phyloP scores from a whole-genome alignment of 1,140 invertebrate species.

The Drosophila nigromelanica region DNA sequence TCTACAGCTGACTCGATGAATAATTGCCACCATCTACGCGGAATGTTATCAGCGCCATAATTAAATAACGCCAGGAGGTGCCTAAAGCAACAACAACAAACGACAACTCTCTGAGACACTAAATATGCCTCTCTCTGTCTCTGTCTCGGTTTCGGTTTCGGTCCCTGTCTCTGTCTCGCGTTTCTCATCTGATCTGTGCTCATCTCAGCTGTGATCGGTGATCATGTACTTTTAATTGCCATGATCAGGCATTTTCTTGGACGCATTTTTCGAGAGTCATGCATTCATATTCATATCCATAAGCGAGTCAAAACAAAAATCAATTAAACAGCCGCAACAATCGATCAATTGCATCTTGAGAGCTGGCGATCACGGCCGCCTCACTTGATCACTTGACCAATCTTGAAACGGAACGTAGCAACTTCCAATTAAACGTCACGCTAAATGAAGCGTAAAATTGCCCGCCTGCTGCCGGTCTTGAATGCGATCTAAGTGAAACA shows the following conservation, averaged over 20 bases:
- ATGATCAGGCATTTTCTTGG: conserved; percentile 48
- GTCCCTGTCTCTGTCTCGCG: not conserved
- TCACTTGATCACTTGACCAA: conserved; percentile 11
- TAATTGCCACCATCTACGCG: conserved; percentile 83
- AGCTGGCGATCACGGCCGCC: conserved; percentile 4
- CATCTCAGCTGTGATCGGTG: conserved; percentile 28
- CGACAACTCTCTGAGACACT: conserved; percentile 2
- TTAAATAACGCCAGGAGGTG: conserved; percentile 83
- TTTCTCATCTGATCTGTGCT: not conserved
- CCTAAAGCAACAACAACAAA: not conserved
- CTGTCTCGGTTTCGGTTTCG: too few relatives aligned
- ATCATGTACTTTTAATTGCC: conserved; percentile 64
- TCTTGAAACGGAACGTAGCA: conserved; percentile 52
- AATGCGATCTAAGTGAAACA: conserved; percentile 36
- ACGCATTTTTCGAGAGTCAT: conserved; percentile 49
- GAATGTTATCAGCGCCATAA: conserved; percentile 83
- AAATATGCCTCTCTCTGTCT: conserved; percentile 1
- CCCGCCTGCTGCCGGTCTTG: conserved; percentile 79
- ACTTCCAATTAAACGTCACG: conserved; percentile 81
- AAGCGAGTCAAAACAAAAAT: conserved; percentile 71
- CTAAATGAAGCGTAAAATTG: conserved; percentile 83
- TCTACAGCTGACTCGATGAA: conserved; percentile 63
- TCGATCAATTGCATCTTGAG: conserved; percentile 61
- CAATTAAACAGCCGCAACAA: conserved; percentile 70
- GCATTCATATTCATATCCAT: conserved; percentile 40